Evolutionary conservation across 2,888 invertebrate species (phyloP), one percentile per base, ranked within the genome.

Genomic region (Cosmopolites sordidus): DNA sequence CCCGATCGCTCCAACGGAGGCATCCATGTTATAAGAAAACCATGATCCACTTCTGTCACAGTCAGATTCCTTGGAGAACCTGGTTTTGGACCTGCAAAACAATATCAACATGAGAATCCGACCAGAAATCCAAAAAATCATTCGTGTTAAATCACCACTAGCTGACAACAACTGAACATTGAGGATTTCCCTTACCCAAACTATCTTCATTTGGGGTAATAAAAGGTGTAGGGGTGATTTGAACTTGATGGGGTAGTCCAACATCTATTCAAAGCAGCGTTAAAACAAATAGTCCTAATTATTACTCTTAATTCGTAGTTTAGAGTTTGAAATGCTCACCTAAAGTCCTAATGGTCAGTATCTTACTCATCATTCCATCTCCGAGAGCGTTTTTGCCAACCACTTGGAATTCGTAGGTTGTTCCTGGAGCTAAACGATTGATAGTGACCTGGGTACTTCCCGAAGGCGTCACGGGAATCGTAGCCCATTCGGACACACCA

Each of bases 401-500:
- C 53, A 97, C 92, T 79, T 94, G 92, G 76, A 97, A 96, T 76
- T 97, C 95, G 76, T 97, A 96, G 51, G 87, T 86, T 37, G 92
- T 93, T 60, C 90, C 90, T 8, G 95, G 92, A 63, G 87, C 85
- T 58, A 97, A 80, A 58, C 89, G 86, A 74, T 92, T 92, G 73
- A 97, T 90, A 64, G 94, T 93, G 60, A 92, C 88, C 74, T 83
- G 78, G 11, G 94, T 94, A 69, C 90, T 89, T 61, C 93, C 93
- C 48, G 92, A 88, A 1, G 94, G 95, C 41, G 91, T 90, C 47
- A 97, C 95, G 11, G 92, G 90, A 66, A 96, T 90, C 58, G 92
- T 93, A 61, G 88, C 87, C 95, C 95, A 96, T 66, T 93, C 91
- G 29, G 87, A 84, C 64, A 86, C 86, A 51, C 92, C 92, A 1